Evolutionary conservation across 1,140 invertebrate genomes (phyloP).

Genomic region (Trinorchestia longiramus): DNA sequence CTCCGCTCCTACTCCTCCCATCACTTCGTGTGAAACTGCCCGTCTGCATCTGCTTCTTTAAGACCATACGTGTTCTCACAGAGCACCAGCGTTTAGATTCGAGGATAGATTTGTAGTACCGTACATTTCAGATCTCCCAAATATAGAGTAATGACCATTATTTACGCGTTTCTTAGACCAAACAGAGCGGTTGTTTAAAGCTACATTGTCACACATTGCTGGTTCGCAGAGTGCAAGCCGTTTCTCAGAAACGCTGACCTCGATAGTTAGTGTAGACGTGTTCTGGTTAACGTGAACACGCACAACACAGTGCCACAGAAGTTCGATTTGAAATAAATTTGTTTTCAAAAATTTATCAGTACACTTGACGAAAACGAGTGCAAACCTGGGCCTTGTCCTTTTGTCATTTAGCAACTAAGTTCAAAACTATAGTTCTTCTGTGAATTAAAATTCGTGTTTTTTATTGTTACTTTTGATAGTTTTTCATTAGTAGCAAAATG

Average conservation of each 20-base stretch:
- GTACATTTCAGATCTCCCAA: not conserved
- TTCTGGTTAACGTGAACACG: not conserved
- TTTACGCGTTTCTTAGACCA: not conserved
- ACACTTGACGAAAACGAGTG: not conserved
- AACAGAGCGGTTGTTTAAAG: not conserved
- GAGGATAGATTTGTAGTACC: not conserved
- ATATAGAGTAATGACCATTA: not conserved
- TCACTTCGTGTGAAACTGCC: not conserved
- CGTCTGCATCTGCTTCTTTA: not conserved
- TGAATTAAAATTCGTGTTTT: not conserved
- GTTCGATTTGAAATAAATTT: not conserved
- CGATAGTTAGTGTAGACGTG: too few species aligned
- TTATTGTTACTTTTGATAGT: not conserved
- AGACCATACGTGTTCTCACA: not conserved
- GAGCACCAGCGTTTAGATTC: not conserved
- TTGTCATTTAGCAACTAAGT: not conserved
- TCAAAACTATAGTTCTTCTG: not conserved
- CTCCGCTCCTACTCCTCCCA: slow-evolving; percentile 62
- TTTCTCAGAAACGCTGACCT: not conserved
- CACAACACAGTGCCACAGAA: not conserved
- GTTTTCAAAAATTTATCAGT: not conserved
- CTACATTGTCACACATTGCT: not conserved
- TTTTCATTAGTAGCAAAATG: not conserved
- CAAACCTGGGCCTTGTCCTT: not conserved
- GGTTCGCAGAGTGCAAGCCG: not conserved